Percentiles rank a stretch among this genome's conserved stretches.
Evolutionary conservation across 2,797 vertebrate species (phyloP).

Genomic region (Ficedula albicollis): DNA sequence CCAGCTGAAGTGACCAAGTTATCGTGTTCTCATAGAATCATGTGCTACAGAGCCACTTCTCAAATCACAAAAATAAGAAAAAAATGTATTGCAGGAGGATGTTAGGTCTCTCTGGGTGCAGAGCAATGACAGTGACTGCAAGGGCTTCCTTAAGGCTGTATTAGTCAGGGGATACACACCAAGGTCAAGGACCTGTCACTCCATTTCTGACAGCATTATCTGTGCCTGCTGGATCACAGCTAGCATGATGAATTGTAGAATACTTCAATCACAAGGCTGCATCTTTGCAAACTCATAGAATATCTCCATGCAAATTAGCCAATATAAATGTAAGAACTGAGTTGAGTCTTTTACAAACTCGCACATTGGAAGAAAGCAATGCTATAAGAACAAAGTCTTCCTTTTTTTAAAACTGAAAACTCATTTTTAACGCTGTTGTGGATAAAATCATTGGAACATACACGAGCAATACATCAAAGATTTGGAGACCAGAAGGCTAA

Average conservation of each 20-base stretch:
- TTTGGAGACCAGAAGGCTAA: neutral
- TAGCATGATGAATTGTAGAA: neutral
- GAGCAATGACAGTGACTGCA: neutral
- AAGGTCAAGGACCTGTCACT: neutral
- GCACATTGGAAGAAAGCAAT: neutral
- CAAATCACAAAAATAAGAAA: neutral
- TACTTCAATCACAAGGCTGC: neutral
- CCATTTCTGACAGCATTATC: neutral
- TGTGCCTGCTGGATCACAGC: neutral
- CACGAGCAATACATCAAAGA: neutral
- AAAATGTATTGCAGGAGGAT: neutral
- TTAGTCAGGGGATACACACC: neutral
- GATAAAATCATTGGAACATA: neutral
- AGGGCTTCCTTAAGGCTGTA: neutral
- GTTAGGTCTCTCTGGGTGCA: neutral
- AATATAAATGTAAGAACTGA: neutral
- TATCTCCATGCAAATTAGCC: neutral
- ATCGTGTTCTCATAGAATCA: fast-evolving
- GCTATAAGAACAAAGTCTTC: neutral
- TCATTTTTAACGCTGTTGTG: neutral
- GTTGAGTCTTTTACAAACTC: neutral
- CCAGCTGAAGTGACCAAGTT: neutral
- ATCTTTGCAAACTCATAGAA: neutral
- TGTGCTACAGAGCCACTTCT: neutral
- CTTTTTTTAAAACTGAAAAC: neutral